phyloP scores from a whole-genome alignment of 2,113 vertebrate genomes.

The human (Homo sapiens) region GRCh38 chr1:186503001-186503500 shows the following conservation, averaged over 20 bases:
- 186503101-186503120: neutral
- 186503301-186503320: neutral
- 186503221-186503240: neutral
- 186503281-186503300: neutral
- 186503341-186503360: constrained; percentile 34
- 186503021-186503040: constrained; percentile 23
- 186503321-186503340: constrained; percentile 52
- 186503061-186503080: neutral
- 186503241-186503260: neutral
- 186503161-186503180: neutral
- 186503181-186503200: neutral
- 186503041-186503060: neutral
- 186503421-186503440: neutral
- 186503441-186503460: neutral
- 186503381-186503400: neutral
- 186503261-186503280: neutral
- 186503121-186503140: neutral
- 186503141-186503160: neutral
- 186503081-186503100: neutral
- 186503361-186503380: constrained; percentile 48
- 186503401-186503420: constrained; percentile 4
- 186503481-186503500: neutral
- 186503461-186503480: neutral
- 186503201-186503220: constrained; percentile 33
- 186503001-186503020: neutral